Percentiles rank a stretch among this genome's conserved stretches.
These are phyloP conservation scores for Neuroterus valhalla DNA, from an alignment of 1,140 invertebrate genomes.

Conservation along the genomic window DNA sequence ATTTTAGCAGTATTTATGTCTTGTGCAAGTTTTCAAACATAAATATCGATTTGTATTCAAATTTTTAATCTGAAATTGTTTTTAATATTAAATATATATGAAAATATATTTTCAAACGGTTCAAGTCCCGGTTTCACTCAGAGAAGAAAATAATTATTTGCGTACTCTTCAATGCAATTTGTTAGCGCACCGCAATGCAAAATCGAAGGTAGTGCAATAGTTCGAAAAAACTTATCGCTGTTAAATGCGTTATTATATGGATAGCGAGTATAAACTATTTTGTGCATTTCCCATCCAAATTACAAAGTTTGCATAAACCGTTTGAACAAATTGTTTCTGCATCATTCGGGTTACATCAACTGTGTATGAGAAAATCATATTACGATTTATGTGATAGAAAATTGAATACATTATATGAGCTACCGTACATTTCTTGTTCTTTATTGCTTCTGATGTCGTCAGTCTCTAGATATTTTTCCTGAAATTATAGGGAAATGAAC, in stretches of 20 bases:
- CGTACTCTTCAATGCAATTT: not conserved
- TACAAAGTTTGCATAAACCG: not conserved
- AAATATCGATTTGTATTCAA: too few relatives aligned
- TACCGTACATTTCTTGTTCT: not conserved
- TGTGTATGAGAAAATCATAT: not conserved
- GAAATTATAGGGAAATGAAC: too few relatives aligned
- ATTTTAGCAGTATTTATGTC: too few relatives aligned
- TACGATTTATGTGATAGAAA: not conserved
- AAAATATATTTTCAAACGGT: not conserved
- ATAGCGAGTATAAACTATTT: conserved; percentile 6
- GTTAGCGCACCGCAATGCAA: conserved; percentile 21
- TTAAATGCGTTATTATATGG: conserved; percentile 8
- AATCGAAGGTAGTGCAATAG: conserved; percentile 24
- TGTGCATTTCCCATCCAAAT: not conserved
- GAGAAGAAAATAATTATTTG: not conserved
- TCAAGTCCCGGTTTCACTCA: too few relatives aligned
- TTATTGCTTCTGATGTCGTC: too few relatives aligned
- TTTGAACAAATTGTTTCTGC: not conserved
- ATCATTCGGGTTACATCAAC: not conserved
- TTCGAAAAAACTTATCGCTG: conserved; percentile 2
- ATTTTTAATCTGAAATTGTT: too few relatives aligned
- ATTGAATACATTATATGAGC: conserved; percentile 12
- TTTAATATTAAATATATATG: too few relatives aligned
- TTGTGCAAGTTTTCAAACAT: too few relatives aligned
- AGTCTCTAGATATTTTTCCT: too few relatives aligned